phyloP scores from a whole-genome alignment of 2,113 vertebrate genomes.

The Lepisosteus osseus region DNA sequence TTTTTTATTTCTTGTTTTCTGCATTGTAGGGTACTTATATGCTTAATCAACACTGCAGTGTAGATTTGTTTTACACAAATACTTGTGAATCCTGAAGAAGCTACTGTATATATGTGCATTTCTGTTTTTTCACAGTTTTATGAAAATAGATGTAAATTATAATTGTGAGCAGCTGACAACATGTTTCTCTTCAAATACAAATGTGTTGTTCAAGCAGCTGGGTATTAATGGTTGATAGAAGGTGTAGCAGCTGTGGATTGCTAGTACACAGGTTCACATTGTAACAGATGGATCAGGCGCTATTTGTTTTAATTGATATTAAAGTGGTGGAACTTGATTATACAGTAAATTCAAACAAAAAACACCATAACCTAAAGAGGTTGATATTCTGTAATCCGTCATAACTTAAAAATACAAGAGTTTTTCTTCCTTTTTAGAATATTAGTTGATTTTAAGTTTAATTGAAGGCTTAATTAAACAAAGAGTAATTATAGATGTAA shows the following conservation, averaged over 20 bases:
- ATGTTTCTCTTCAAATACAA: constrained; percentile 9
- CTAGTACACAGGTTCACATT: background rate
- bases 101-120: no score
- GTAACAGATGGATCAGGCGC: background rate
- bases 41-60: no score
- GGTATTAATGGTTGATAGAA: background rate
- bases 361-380: no score
- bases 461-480: no score
- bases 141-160: constrained; percentile 12
- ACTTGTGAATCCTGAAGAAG: no score
- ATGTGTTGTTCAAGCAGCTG: constrained; percentile 25
- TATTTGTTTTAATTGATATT: background rate
- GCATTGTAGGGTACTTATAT: no score
- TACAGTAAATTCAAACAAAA: background rate
- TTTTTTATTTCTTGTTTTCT: no score
- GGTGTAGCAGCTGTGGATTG: background rate
- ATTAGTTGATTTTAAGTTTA: no score
- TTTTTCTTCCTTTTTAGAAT: constrained; percentile 14
- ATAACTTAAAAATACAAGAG: constrained; percentile 49
- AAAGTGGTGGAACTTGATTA: constrained; percentile 14
- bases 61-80: no score
- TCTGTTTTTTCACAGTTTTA: no score
- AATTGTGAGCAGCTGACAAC: constrained; percentile 25
- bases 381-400: constrained; percentile 44
- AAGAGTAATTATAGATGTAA: no score